Base-by-base conservation (phyloP, 2,797 vertebrate species). In the Chloroceryle amazona region DNA sequence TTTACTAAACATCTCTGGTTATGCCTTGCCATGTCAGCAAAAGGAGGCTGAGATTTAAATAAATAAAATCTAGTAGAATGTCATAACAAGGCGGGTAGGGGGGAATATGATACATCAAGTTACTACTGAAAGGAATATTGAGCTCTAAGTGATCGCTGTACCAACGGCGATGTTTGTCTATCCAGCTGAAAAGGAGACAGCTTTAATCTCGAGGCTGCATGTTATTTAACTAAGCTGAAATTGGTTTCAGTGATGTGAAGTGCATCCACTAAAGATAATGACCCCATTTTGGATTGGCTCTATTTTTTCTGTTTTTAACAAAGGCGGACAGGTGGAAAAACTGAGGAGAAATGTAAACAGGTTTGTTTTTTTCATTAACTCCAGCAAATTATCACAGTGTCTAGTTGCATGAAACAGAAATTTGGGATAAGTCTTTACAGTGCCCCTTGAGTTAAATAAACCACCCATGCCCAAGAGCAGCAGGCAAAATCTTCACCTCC, bases 21-120 rank as follows among this genome's bases (percentile, higher is more conserved):
- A 95, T 96, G 93, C 91, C 86, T 96, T 95, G 95, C 96, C 86
- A 28, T 93, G 91, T 98, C 97, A 97, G 97, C 98, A 92, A 86
- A 95, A 97, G 95, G 47, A 93, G 81, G 80, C 87, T 80, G 68
- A 80, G 66, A 96, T 97, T 98, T 97, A 97, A 97, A 97, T 97
- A 96, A 95, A 94, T 97, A 97, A 97, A 96, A 82, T 52, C 81
- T 85, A 76, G 80, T 39, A 54, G 92, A 70, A 80, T 84, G 39
- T 93, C 96, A 91, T 93, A 96, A 97, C 65, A 81, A 76, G 82
- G 79, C 46, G 63, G 63, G 90, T 4, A n/a, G 57, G 95, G 96
- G 51, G 95, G 94, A 86, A 90, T 16, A 88, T 11, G 74, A 70
- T 90, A 81, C 79, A 88, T 95, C 81, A 81, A 90, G 94, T 94